Evolutionary conservation across 2,113 vertebrate species (phyloP), one percentile per base, ranked within the genome.

Genomic region (Urocynchramus pylzowi): DNA sequence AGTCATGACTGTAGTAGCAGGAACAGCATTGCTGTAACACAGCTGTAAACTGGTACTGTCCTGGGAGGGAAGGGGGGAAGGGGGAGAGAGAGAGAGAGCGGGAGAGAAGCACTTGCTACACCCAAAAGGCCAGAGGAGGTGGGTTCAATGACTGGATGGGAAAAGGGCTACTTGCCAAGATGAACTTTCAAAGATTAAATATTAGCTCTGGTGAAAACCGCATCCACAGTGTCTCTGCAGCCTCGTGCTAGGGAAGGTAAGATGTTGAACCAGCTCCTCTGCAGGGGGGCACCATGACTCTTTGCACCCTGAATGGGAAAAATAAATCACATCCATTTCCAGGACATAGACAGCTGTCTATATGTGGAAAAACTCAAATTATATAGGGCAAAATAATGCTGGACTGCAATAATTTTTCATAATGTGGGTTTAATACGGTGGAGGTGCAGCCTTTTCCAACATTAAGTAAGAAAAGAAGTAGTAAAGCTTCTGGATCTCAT

Each of bases 1-100:
- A 91, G 28, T 54, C 37, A 5, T 77, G 52, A 89, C 47, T 94
- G 80, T 67, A 81, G 94, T 84, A 90, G 82, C 88, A 90, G 92
- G 67, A 93, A 35, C 57, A 87, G 23, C 87, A 84, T 94, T 69
- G 63, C 47, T 45, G 68, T 18, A 82, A 63, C 31, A 44, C 13
- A 28, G 45, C 33, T 9, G 0, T 87, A 78, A 87, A 93, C 69
- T 54, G 64, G 77, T 73, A 78, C 52, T 0, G 17, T 82, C 60
- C 91, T 59, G 42, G 1, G 0, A 93, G 80, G 84, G 61, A 3
- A 10, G 9, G 30, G 3, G 6, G 4, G 20, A 10, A 16, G 16
- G 6, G 23, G 23, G 18, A 15, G 7, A n/a, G 33, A 16, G 13
- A n/a, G 7, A 6, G 12, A 42, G n/a, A n/a, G n/a, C n/a, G n/a